Base-by-base conservation (phyloP, 1,140 invertebrate species). In the Leucophenga varia region DNA sequence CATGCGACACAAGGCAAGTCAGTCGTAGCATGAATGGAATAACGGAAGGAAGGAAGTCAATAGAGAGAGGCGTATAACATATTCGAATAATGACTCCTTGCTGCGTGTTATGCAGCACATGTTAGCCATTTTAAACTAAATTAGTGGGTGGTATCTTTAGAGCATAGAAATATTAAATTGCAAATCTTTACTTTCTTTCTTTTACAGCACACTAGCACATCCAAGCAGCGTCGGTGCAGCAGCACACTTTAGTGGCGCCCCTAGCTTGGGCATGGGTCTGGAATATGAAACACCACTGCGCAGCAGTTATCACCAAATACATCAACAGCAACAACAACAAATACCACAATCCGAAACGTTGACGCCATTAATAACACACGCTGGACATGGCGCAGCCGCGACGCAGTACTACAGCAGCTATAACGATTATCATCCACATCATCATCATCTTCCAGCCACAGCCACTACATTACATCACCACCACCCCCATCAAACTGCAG, bases 51-150 rank as follows among this genome's bases (percentile, higher is more conserved):
- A 40, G 40, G 42, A 34, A 7, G 6, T 28, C 25, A 28, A 28
- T 6, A 25, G 5, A 6, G 10, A 10, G 22, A 25, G 10, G 22
- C 10, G n/a, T n/a, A n/a, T n/a, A n/a, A 6, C 22, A 25, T 10
- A 25, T 25, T 25, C 10, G 22, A n/a, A 10, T 25, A 10, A 25
- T 10, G 31, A 46, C 44, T 47, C 46, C 43, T 42, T 43, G 43
- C 52, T 48, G 55, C 47, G 50, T 30, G 16, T 59, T 37, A 67
- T 67, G 63, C 63, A 67, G 67, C 63, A 67, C 47, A 60, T 67
- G 63, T 55, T 65, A 35, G 10, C 22, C 22, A 25, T 25, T 25
- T 5, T 10, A 25, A 25, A 25, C 22, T 25, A 25, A 6, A 10
- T 25, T 25, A 25, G 22, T 25, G 22, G 22, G 22, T 25, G 22